phyloP scores from a whole-genome alignment of 2,113 vertebrate species.

The Brachyistius frenatus region DNA sequence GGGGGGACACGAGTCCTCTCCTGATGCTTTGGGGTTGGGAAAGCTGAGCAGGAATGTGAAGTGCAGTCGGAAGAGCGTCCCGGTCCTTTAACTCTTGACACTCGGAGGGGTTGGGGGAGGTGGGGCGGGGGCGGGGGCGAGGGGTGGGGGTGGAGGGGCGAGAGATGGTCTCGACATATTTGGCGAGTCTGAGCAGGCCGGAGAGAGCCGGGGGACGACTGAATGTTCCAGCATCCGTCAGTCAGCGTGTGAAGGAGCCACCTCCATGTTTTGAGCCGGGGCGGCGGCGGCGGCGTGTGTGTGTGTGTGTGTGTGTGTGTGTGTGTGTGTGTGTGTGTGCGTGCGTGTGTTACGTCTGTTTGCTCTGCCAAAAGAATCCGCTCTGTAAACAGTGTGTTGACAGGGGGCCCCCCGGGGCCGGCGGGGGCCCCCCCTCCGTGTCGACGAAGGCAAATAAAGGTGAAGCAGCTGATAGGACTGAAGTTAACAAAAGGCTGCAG shows the following conservation, averaged over 20 bases:
- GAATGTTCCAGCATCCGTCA: slow-evolving; percentile 26
- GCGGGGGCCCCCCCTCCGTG: too few species aligned
- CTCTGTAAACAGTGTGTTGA: slow-evolving; percentile 74
- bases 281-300: slow-evolving; percentile 3
- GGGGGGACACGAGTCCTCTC: too few species aligned
- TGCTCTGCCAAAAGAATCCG: slow-evolving; percentile 76
- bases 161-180: slow-evolving; percentile 24
- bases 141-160: too few species aligned
- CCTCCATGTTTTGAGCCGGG: slow-evolving; percentile 48
- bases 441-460: slow-evolving; percentile 65
- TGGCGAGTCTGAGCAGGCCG: slow-evolving; percentile 68
- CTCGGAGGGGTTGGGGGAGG: neutral
- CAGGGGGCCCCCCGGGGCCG: slow-evolving; percentile 17
- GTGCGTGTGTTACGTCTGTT: slow-evolving; percentile 43
- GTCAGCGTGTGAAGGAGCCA: slow-evolving; percentile 58
- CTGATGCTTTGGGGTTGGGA: neutral
- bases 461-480: slow-evolving; percentile 59
- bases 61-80: neutral
- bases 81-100: slow-evolving; percentile 8
- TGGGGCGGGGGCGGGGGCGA: too few species aligned
- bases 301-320: too few species aligned
- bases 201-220: neutral
- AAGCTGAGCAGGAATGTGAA: slow-evolving; percentile 34
- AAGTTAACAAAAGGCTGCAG: slow-evolving; percentile 31
- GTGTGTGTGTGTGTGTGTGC: too few species aligned